A percentile compares a stretch with the other conserved stretches of the same genome.
phyloP scores from a whole-genome alignment of 2,888 invertebrate species.

The Apotomis capreana region DNA sequence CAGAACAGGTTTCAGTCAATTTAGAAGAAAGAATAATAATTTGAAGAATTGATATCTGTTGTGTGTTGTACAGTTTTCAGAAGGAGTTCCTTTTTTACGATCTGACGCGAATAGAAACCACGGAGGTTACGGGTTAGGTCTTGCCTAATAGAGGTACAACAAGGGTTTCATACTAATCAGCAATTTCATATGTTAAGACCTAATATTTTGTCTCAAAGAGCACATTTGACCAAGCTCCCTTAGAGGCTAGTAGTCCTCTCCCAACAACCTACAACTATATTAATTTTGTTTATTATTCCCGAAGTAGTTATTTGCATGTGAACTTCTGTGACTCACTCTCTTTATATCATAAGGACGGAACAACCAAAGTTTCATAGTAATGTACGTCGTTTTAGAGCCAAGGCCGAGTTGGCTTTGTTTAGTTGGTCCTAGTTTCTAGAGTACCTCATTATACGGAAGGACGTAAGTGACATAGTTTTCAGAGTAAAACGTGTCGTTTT shows the following conservation, averaged over 20 bases:
- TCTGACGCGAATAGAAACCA: conserved; percentile 89
- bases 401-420: conserved; percentile 8
- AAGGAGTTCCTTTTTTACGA: conserved; percentile 97
- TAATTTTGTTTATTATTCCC: conserved; percentile 37
- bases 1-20: no score
- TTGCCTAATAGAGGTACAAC: no score
- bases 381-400: not conserved
- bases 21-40: no score
- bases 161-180: no score
- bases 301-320: conserved; percentile 14
- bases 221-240: not conserved
- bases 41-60: no score
- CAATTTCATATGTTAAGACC: no score
- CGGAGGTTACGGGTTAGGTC: no score
- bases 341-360: not conserved
- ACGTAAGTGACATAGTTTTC: conserved; percentile 6
- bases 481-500: conserved; percentile 8
- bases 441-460: conserved; percentile 17
- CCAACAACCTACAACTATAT: conserved; percentile 9
- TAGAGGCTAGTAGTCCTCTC: conserved; percentile 11
- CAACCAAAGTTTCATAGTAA: not conserved
- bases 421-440: conserved; percentile 26
- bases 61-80: no score
- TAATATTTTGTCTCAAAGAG: not conserved
- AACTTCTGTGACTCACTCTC: conserved; percentile 1